Percentiles rank a stretch among this genome's conserved stretches.
These are phyloP conservation scores for Smittia aterrima DNA, from an alignment of 2,888 invertebrate genomes.

Conservation along the genomic window DNA sequence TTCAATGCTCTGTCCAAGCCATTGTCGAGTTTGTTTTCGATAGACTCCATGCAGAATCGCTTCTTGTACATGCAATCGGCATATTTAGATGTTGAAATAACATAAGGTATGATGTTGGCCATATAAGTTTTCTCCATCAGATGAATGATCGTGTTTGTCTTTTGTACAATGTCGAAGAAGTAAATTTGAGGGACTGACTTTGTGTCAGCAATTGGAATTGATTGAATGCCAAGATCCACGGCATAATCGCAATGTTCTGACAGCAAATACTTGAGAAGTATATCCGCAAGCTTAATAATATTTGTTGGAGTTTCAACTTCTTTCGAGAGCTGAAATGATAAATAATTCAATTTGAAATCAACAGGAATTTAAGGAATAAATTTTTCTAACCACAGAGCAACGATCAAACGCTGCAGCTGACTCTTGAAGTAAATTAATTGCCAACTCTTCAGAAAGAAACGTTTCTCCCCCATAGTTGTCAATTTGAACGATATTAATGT, in stretches of 20 bases:
- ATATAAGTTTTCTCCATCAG: slow-evolving; percentile 90
- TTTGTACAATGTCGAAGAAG: slow-evolving; percentile 90
- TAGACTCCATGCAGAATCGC: slow-evolving; percentile 77
- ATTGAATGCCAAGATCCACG: slow-evolving; percentile 85
- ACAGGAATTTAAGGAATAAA: not conserved
- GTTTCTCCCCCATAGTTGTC: slow-evolving; percentile 98
- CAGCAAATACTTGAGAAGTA: slow-evolving; percentile 78
- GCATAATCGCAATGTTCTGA: slow-evolving; percentile 96
- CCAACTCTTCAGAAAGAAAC: slow-evolving; percentile 91
- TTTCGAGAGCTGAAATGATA: slow-evolving; percentile 65
- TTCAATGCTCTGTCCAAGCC: slow-evolving; percentile 83
- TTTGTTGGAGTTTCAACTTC: slow-evolving; percentile 74
- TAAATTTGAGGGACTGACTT: slow-evolving; percentile 81
- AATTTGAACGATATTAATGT: slow-evolving; percentile 90
- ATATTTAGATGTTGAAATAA: slow-evolving; percentile 84
- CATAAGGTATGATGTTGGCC: slow-evolving; percentile 82
- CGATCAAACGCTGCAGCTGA: slow-evolving; percentile 86
- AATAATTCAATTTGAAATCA: slow-evolving; percentile 41
- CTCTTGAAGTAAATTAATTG: slow-evolving; percentile 85
- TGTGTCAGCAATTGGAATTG: slow-evolving; percentile 85
- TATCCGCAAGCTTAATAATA: slow-evolving; percentile 77
- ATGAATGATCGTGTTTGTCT: slow-evolving; percentile 90
- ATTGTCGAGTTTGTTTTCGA: slow-evolving; percentile 87
- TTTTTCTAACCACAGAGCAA: slow-evolving; percentile 68
- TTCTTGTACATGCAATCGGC: slow-evolving; percentile 87